Evolutionary conservation across 2,113 vertebrate genomes (phyloP).

Genomic region (Megalops atlanticus): DNA sequence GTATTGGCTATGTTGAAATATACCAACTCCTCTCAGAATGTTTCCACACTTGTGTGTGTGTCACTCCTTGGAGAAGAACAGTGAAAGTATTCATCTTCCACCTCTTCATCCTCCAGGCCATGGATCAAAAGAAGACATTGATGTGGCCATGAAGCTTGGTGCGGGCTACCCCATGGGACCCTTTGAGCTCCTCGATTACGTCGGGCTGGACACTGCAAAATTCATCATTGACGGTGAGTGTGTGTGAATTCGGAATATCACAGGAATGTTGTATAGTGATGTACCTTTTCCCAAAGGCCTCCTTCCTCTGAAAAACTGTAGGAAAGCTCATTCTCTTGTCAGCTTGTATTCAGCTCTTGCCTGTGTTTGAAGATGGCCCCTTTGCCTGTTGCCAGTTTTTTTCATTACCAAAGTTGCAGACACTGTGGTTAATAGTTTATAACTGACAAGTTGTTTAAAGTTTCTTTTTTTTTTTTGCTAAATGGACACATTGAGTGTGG

Average conservation of each 20-base stretch:
- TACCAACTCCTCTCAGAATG: background rate
- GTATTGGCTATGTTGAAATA: too few relatives aligned
- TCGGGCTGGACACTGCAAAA: conserved; percentile 91
- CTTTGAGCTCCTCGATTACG: conserved; percentile 92
- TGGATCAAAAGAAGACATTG: conserved; percentile 96
- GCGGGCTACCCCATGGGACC: conserved; percentile 96
- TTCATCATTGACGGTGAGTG: conserved; percentile 89
- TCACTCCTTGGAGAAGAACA: background rate
- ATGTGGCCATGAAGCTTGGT: conserved; percentile 92
- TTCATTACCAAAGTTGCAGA: too few relatives aligned
- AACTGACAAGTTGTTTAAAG: too few relatives aligned
- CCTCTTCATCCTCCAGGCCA: conserved; percentile 73
- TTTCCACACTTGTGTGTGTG: background rate
- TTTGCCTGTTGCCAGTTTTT: too few relatives aligned
- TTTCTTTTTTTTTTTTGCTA: too few relatives aligned
- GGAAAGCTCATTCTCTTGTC: too few relatives aligned
- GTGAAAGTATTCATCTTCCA: background rate
- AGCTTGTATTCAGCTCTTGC: too few relatives aligned
- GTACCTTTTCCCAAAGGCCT: background rate
- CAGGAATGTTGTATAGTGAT: background rate
- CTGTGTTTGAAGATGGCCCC: too few relatives aligned
- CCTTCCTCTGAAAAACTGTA: background rate
- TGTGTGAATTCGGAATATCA: background rate
- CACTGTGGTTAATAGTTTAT: too few relatives aligned
- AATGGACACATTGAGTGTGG: too few relatives aligned